Evolutionary conservation across 1,140 invertebrate genomes (phyloP), one percentile per base, ranked within the genome.

Genomic region (Drosophila busckii): DNA sequence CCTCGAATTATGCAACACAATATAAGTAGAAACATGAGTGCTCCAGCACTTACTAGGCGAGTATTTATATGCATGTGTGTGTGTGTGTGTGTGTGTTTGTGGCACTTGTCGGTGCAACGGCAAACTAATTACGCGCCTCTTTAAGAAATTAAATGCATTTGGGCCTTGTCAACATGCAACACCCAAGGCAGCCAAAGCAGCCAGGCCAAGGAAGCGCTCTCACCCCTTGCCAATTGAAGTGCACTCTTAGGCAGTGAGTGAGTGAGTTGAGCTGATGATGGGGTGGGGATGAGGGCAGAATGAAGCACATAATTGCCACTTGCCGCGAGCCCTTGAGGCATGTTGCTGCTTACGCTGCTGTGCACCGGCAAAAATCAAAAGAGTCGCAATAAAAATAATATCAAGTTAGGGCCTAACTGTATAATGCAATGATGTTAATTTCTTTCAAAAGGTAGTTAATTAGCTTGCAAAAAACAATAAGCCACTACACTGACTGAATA

Each of bases 121-220:
- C 58, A 56, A 78, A 78, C 73, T 80, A 80, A 80, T 80, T 80
- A 80, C 59, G 63, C 75, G 73, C 68, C 54, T 67, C 68, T 80
- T 82, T 69, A 69, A 73, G 73, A 80, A 80, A 80, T 80, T 73
- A 80, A 80, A 80, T 80, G 73, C 73, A 80, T 80, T 76, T 80
- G 50, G 73, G 68, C 54, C 63, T 61, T 67, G 71, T 38, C 67
- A 78, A 61, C 62, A 44, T 48, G 56, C 62, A 65, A 49, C 56
- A 44, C 12, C 54, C 9, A 10, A 29, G 3, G 40, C 0, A 3
- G 7, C 25, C 20, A 23, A 17, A 37, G 12, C 44, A 34, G 19
- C 32, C 35, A 37, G 12, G 31, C 2, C 28, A 50, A 22, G 25
- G 29, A 48, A 32, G 29, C 13, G 10, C 20, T 26, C 32, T n/a